Evolutionary conservation across 2,888 invertebrate genomes (phyloP), one percentile per base, ranked within the genome.

Genomic region (Deilephila porcellus): DNA sequence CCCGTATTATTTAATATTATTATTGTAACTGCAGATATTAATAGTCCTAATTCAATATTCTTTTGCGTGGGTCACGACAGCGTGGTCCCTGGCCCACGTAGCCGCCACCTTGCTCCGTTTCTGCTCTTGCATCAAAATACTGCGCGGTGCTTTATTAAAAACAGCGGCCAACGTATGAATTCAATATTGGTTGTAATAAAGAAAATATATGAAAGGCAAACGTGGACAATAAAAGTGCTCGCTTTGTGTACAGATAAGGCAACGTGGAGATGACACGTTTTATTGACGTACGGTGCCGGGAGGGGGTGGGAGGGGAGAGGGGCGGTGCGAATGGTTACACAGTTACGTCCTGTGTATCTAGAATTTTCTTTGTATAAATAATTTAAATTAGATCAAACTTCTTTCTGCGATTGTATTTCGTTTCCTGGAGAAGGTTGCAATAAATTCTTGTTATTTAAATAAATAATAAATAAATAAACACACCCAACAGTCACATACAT

Each of bases 141-240:
- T 19, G n/a, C 19, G 7, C 6, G 34, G 63, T 60, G 63, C 37
- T 67, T 67, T 67, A 67, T 25, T 67, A 63, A 45, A 67, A 67
- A 67, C 45, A 4, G 20, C 11, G 25, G 45, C 45, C 64, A 19
- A 8, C 5, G 64, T 67, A 67, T 67, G 20, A 20, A 67, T 67
- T 25, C 64, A 67, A 67, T 67, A 67, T 67, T 25, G 45, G 45
- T 20, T 67, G 45, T 67, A 67, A 67, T 67, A 67, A 67, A 67
- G 64, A 45, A 67, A 19, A 56, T 25, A 67, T 45, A 67, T 52
- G 64, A 67, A 45, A 45, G 45, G 64, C 45, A 67, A 67, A 67
- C 45, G 29, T 60, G 45, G 45, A 67, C 64, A 67, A 67, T 67
- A 67, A 67, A 67, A 67, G 45, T 20, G 37, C 45, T 37, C 45